Evolutionary conservation across 2,113 vertebrate genomes (phyloP), one percentile per base, ranked within the genome.

Genomic region (Myotis lucifugus): DNA sequence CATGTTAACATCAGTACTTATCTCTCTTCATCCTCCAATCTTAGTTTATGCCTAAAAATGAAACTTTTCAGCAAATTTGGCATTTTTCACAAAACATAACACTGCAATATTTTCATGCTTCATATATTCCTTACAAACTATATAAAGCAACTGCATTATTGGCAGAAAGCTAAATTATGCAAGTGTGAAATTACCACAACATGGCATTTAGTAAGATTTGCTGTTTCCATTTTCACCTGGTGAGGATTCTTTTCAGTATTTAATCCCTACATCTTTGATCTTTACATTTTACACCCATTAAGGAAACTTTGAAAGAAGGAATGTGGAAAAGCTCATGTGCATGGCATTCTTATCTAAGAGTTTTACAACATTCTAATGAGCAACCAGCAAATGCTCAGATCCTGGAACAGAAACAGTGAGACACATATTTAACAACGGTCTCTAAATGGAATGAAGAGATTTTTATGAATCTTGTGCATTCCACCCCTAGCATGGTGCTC

Each of bases 241-340:
- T 82, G 17, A 93, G 54, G 32, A 48, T 72, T 88, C 42, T 90
- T 88, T 86, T 61, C 83, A 84, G 78, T 27, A 93, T 83, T 72
- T 93, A 81, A 77, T 76, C 81, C n/a, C 67, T 13, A 72, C 23
- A 69, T 34, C n/a, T 4, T 66, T 72, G 79, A 85, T 67, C 76
- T 88, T 92, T 76, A 69, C 27, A 64, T 90, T 90, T 95, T 84
- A 94, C 13, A 89, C 10, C 34, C 40, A 88, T 52, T 85, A 97
- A 79, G 37, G 77, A 93, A 94, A 95, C 88, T 64, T 5, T 92
- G n/a, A 96, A 87, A 87, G 79, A 70, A 90, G 37, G 93, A 29
- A 86, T 5, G 8, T 54, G 29, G 40, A 88, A 83, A 37, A 64
- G 34, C 81, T 52, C 88, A 56, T 40, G 52, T 17, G 12, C 59